Evolutionary conservation across 2,113 vertebrate genomes (phyloP).

Genomic region (Amblyopsis rosae): DNA sequence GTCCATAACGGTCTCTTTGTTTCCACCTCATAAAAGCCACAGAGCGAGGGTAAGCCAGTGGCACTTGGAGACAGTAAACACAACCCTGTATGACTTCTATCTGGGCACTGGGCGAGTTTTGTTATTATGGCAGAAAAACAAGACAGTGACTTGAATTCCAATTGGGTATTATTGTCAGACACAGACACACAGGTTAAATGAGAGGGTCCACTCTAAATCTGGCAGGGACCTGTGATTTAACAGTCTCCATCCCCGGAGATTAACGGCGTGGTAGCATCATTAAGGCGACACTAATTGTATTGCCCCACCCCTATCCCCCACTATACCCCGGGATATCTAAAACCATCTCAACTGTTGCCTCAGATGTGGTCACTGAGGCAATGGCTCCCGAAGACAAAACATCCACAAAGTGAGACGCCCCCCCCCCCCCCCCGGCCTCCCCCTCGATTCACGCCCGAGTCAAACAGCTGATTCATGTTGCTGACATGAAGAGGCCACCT

Average conservation of each 20-base stretch:
- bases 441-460: slow-evolving; percentile 25
- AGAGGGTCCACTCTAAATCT: slow-evolving; percentile 52
- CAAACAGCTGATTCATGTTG: slow-evolving; percentile 70
- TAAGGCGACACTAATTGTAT: slow-evolving; percentile 53
- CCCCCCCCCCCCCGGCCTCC: slow-evolving; percentile 3
- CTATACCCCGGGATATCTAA: slow-evolving; percentile 61
- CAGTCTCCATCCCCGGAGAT: slow-evolving; percentile 41
- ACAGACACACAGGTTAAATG: slow-evolving; percentile 44
- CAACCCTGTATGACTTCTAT: slow-evolving; percentile 48
- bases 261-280: slow-evolving; percentile 54
- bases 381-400: slow-evolving; percentile 64
- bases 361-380: slow-evolving; percentile 76
- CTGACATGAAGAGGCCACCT: slow-evolving; percentile 35
- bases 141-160: slow-evolving; percentile 63
- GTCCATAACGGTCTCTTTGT: slow-evolving; percentile 54
- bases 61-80: slow-evolving; percentile 59
- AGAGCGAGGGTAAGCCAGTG: slow-evolving; percentile 39
- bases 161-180: slow-evolving; percentile 38
- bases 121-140: slow-evolving; percentile 36
- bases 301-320: not conserved
- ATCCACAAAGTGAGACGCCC: slow-evolving; percentile 34
- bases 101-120: slow-evolving; percentile 32
- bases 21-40: slow-evolving; percentile 40
- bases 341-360: slow-evolving; percentile 65
- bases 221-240: slow-evolving; percentile 56